Evolutionary conservation across 2,797 vertebrate species (phyloP).

Genomic region (Novumbra hubbsi): DNA sequence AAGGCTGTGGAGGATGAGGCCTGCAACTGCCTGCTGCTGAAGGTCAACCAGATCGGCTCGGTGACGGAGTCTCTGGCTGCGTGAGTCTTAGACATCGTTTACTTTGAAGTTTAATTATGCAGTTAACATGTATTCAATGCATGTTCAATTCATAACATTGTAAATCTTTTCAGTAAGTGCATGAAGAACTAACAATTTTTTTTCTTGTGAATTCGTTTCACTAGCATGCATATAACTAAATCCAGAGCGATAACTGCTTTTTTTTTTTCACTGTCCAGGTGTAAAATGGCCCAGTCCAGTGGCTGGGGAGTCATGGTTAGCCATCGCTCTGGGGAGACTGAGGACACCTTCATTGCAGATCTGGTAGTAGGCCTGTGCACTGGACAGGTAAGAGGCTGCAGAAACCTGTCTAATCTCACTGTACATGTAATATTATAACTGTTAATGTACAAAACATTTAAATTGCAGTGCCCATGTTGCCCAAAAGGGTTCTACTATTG

Average conservation of each 20-base stretch:
- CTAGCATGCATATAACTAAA: no score
- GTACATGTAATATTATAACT: neutral
- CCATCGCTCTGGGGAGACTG: constrained; percentile 95
- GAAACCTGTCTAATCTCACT: neutral
- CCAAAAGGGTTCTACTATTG: no score
- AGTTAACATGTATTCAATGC: no score
- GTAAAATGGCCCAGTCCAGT: constrained; percentile 91
- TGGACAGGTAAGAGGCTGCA: constrained; percentile 82
- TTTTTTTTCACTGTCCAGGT: constrained; percentile 66
- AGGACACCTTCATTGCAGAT: constrained; percentile 97
- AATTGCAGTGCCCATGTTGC: no score
- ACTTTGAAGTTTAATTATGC: no score
- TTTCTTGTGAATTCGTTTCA: no score
- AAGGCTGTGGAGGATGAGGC: constrained; percentile 86
- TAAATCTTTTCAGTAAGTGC: no score
- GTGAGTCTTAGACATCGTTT: constrained; percentile 74
- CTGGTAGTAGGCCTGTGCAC: constrained; percentile 94
- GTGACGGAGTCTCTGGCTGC: constrained; percentile 91
- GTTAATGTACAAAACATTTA: no score
- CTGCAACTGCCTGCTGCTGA: constrained; percentile 96
- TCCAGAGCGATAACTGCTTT: no score
- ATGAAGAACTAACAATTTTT: no score
- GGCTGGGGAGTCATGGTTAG: constrained; percentile 99
- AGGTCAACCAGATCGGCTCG: constrained; percentile 95
- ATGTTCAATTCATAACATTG: no score